A percentile compares a stretch with the other conserved stretches of the same genome.
phyloP scores from a whole-genome alignment of 53 echinoderm and acorn worm species.

The Echinometra lucunter region DNA sequence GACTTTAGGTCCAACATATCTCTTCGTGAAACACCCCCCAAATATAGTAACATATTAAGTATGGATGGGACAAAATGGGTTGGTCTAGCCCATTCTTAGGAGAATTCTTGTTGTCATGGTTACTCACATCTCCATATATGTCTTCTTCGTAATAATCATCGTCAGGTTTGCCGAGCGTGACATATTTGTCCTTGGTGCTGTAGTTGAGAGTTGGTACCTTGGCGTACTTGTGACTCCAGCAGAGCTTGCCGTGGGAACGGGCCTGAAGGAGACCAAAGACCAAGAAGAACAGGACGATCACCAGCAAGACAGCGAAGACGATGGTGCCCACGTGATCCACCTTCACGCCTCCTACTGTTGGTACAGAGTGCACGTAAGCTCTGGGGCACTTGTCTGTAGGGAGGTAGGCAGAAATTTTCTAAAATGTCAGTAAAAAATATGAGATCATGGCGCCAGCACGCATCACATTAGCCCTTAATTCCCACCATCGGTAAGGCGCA shows the following conservation, averaged over 20 bases:
- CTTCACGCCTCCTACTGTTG: not conserved
- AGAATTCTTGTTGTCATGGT: not conserved
- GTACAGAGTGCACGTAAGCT: not conserved
- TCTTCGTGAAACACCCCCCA: too few species aligned
- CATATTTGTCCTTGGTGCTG: constrained; percentile 78
- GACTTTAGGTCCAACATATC: too few species aligned
- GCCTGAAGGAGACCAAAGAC: constrained; percentile 94
- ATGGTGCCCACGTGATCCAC: constrained; percentile 67
- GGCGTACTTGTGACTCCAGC: constrained; percentile 81
- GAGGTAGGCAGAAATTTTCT: not conserved
- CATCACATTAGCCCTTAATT: too few species aligned
- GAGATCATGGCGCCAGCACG: not conserved
- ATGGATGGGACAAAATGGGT: too few species aligned
- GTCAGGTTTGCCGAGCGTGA: constrained; percentile 74
- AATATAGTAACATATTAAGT: too few species aligned
- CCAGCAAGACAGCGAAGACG: constrained; percentile 76
- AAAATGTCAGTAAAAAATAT: not conserved
- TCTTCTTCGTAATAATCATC: constrained; percentile 88
- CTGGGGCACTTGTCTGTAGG: constrained; percentile 48
- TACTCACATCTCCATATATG: constrained; percentile 74
- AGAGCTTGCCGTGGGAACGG: constrained; percentile 83
- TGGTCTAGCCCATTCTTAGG: too few species aligned
- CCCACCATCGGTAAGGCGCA: too few species aligned
- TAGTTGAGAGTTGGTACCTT: constrained; percentile 82
- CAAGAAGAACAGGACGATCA: constrained; percentile 78